Evolutionary conservation across 2,797 vertebrate species (phyloP).

Genomic region (Choloepus didactylus): DNA sequence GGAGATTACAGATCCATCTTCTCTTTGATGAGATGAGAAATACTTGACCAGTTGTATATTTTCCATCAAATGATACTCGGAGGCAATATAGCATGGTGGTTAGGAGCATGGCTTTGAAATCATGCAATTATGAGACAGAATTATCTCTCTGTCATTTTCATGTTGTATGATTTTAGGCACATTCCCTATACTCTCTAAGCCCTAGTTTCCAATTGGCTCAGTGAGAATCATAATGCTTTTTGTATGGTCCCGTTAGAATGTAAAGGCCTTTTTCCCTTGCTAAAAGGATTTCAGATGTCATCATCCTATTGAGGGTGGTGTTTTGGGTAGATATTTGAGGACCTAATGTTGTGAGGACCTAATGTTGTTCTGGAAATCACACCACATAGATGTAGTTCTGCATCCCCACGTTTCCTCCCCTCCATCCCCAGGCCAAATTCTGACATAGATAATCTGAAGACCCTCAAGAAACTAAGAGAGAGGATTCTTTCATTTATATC

Average conservation of each 20-base stretch:
- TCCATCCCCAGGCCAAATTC: not conserved
- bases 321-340: not conserved
- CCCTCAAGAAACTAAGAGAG: not conserved
- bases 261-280: not conserved
- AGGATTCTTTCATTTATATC: not conserved
- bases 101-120: not conserved
- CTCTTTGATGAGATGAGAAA: not conserved
- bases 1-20: not conserved
- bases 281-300: not conserved
- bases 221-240: not conserved
- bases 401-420: too few species aligned
- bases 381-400: not conserved
- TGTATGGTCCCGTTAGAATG: not conserved
- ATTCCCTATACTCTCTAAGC: not conserved
- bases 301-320: not conserved
- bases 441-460: not conserved
- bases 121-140: not conserved
- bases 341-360: not conserved
- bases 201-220: not conserved
- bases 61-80: not conserved
- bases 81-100: not conserved
- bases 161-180: not conserved
- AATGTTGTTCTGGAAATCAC: not conserved
- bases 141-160: not conserved
- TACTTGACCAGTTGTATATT: not conserved